These are phyloP conservation scores for Acanthurus leucopareius DNA, from an alignment of 2,797 vertebrate genomes.

Conservation along the genomic window DNA sequence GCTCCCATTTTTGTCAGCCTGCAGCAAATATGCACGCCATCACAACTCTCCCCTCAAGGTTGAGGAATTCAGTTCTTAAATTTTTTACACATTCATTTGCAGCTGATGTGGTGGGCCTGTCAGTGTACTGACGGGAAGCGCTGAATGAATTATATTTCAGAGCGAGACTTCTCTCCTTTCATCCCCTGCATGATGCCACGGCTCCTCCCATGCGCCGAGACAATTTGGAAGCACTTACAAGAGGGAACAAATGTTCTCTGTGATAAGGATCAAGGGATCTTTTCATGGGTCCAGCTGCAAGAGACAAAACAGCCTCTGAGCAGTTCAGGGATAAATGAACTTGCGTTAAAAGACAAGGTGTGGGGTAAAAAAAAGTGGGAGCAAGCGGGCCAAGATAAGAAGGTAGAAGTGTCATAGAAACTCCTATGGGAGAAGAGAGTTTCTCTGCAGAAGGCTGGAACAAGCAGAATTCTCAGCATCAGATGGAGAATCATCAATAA, in stretches of 20 bases:
- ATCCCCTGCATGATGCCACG: constrained; percentile 43
- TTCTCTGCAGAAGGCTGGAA: background rate
- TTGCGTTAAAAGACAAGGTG: constrained; percentile 20
- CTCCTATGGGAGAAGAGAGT: background rate
- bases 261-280: constrained; percentile 64
- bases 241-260: constrained; percentile 64
- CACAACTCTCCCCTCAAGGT: constrained; percentile 26
- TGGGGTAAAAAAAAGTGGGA: background rate
- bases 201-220: constrained; percentile 33
- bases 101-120: constrained; percentile 37
- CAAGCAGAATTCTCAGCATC: background rate
- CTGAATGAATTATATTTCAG: constrained; percentile 59
- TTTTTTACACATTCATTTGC: constrained; percentile 55
- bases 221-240: constrained; percentile 36
- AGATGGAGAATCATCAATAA: constrained; percentile 3
- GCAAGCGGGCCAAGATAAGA: constrained; percentile 31
- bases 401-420: background rate
- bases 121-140: constrained; percentile 39
- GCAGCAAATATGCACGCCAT: constrained; percentile 10
- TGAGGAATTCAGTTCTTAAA: constrained; percentile 41
- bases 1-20: constrained; percentile 41
- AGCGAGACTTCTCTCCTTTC: constrained; percentile 51
- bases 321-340: constrained; percentile 18
- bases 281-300: constrained; percentile 45
- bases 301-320: constrained; percentile 39